Conservation (phyloP, 2,888 invertebrate genomes). For the Bimastos eiseni region DNA sequence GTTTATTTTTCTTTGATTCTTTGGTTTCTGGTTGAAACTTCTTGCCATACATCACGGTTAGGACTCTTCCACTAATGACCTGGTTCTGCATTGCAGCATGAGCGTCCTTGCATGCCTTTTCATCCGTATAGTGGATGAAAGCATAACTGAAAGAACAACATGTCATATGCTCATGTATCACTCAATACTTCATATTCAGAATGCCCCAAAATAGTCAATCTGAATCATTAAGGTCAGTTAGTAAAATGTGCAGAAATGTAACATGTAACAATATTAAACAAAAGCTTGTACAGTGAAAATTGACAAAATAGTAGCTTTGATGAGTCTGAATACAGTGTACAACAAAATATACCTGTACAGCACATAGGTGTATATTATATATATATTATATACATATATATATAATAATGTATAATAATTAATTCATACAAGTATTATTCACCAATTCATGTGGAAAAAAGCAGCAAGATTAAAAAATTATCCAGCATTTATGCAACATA, state of each 20-base stretch:
- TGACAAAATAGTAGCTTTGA: background rate
- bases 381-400: background rate
- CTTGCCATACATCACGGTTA: conserved; percentile 15
- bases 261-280: background rate
- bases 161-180: background rate
- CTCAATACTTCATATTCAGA: no score
- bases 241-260: background rate
- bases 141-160: conserved; percentile 14
- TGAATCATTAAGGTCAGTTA: background rate
- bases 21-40: background rate
- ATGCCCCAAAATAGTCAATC: background rate
- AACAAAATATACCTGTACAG: background rate
- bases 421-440: background rate
- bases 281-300: background rate
- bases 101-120: background rate
- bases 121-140: conserved; percentile 1
- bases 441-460: background rate
- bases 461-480: background rate
- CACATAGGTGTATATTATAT: no score
- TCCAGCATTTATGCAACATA: background rate
- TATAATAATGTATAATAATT: background rate
- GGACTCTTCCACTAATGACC: background rate
- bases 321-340: background rate
- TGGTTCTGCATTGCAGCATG: conserved; percentile 19
- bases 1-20: background rate